phyloP scores from a whole-genome alignment of 2,888 invertebrate genomes.

The Tetranychus truncatus region DNA sequence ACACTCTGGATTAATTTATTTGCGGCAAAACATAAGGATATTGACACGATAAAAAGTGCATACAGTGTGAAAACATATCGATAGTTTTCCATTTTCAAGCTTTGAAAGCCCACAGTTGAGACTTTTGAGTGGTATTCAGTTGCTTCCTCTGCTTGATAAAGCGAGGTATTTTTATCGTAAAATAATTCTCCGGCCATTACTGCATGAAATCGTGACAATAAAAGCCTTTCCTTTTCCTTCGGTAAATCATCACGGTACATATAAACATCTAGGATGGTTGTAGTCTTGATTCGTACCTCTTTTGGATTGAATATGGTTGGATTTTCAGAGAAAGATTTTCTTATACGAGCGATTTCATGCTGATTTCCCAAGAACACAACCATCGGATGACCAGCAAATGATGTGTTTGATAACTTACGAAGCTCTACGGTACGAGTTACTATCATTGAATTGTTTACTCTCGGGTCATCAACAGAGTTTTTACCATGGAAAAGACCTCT shows the following conservation, averaged over 20 bases:
- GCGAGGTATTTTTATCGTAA: neutral
- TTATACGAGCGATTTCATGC: neutral
- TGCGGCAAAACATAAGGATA: no score
- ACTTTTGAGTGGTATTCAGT: neutral
- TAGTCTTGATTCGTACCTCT: neutral
- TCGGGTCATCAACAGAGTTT: neutral
- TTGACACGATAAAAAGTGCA: no score
- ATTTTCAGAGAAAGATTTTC: neutral
- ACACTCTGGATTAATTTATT: no score
- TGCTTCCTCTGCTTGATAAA: neutral
- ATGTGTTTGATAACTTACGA: neutral
- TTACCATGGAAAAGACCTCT: neutral
- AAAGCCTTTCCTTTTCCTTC: neutral
- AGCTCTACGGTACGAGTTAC: neutral
- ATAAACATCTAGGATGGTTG: neutral
- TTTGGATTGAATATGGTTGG: neutral
- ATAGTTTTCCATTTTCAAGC: neutral
- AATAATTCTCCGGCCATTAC: neutral
- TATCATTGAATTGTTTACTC: neutral
- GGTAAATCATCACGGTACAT: neutral
- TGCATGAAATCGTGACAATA: neutral
- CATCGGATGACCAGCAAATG: neutral
- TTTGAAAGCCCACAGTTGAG: neutral
- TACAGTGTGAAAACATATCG: neutral
- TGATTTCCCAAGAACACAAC: neutral